phyloP scores from a whole-genome alignment of 1,140 invertebrate species.

The Saccostrea cuccullata region DNA sequence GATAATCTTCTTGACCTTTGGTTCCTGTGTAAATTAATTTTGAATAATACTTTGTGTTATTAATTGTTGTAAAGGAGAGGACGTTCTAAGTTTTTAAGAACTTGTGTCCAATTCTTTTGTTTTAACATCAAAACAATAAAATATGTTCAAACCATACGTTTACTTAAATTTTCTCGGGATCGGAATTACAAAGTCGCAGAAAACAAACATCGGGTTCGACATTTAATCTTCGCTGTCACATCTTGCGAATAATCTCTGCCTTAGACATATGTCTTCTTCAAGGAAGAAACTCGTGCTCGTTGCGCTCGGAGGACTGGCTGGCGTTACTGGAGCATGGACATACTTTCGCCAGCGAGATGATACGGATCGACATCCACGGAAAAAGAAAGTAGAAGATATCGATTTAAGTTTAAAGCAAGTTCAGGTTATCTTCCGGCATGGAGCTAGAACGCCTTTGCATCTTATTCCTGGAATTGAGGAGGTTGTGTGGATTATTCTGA shows the following conservation, averaged over 20 bases:
- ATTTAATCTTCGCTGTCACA: neutral
- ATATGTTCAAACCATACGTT: no score
- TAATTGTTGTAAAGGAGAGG: no score
- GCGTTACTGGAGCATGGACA: neutral
- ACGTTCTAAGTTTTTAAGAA: no score
- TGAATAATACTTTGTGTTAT: no score
- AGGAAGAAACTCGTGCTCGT: neutral
- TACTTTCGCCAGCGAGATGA: neutral
- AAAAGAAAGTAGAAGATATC: neutral
- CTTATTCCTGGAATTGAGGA: neutral
- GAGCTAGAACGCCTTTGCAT: neutral
- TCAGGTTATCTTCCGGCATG: constrained; percentile 10
- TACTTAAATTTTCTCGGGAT: neutral
- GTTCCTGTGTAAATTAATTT: no score
- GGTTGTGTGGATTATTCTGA: neutral
- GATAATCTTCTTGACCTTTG: no score
- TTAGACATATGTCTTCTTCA: constrained; percentile 2
- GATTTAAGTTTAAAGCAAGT: neutral
- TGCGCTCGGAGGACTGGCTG: neutral
- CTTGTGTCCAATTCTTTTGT: no score
- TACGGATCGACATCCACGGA: neutral
- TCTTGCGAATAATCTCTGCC: constrained; percentile 6
- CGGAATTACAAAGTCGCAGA: neutral
- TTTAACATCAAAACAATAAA: no score
- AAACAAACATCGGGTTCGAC: neutral